Conservation (phyloP, 2,888 invertebrate genomes). For the Hyalella azteca region DNA sequence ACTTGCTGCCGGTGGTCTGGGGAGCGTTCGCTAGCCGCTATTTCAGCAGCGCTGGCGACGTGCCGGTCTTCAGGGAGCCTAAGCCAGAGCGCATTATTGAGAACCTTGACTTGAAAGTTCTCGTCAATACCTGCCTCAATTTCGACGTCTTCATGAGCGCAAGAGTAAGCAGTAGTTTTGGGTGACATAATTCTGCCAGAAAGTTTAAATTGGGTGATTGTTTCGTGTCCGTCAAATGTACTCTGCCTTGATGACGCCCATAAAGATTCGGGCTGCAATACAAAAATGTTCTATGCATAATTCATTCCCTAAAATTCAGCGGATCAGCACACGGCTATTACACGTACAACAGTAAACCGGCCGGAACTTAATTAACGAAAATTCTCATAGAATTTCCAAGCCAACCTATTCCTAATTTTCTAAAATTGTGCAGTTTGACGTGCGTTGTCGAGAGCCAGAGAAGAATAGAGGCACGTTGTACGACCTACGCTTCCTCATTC, state of each 20-base stretch:
- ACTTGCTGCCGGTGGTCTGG: slow-evolving; percentile 8
- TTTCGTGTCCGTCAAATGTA: no score
- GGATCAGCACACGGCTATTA: no score
- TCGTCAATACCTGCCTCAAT: slow-evolving; percentile 22
- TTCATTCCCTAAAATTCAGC: no score
- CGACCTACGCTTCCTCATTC: slow-evolving; percentile 13
- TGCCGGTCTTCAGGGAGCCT: background rate
- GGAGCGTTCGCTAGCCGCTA: background rate
- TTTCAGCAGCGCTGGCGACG: background rate
- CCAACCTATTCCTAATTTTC: no score
- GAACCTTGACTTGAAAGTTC: slow-evolving; percentile 15
- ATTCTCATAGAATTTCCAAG: no score
- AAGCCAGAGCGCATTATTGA: slow-evolving; percentile 17
- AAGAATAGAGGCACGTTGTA: background rate
- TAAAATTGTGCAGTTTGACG: background rate
- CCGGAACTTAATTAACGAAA: no score
- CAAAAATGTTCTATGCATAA: no score
- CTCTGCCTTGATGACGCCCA: no score
- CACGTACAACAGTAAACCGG: no score
- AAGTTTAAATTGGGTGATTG: no score
- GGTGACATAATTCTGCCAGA: no score
- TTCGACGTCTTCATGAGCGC: slow-evolving; percentile 18
- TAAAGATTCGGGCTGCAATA: no score
- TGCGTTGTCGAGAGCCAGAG: background rate
- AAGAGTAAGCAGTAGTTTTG: background rate